A percentile compares a stretch with the other conserved stretches of the same genome.
phyloP scores from a whole-genome alignment of 1,140 invertebrate genomes.

The Odontomachus brunneus region DNA sequence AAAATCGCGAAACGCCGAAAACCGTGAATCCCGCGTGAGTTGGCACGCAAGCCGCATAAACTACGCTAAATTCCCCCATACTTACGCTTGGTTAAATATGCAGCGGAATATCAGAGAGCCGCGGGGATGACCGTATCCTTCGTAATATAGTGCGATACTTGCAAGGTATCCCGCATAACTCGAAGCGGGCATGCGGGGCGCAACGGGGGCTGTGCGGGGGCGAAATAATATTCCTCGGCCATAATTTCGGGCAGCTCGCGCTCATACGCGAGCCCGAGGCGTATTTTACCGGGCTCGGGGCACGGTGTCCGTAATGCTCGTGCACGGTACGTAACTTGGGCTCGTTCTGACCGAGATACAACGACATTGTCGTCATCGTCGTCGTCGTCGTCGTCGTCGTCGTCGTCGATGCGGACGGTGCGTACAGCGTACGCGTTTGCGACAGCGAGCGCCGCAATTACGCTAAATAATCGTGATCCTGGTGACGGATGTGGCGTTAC shows the following conservation, averaged over 20 bases:
- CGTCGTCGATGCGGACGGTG: not conserved
- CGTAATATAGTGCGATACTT: slow-evolving; percentile 69
- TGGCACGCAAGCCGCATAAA: slow-evolving; percentile 39
- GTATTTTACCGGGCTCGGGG: slow-evolving; percentile 66
- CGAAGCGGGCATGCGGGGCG: slow-evolving; percentile 50
- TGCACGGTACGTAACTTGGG: slow-evolving; percentile 57
- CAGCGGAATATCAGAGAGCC: slow-evolving; percentile 66
- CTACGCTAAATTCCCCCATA: slow-evolving; percentile 65
- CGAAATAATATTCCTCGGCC: slow-evolving; percentile 72
- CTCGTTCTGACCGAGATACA: slow-evolving; percentile 51
- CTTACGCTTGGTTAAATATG: slow-evolving; percentile 73
- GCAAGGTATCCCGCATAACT: slow-evolving; percentile 69
- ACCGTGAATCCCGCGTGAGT: slow-evolving; percentile 23
- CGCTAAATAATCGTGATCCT: not conserved
- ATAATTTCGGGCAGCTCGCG: slow-evolving; percentile 68
- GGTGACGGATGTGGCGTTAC: not conserved
- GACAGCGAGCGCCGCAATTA: not conserved
- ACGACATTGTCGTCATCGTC: too few species aligned
- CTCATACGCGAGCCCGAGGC: slow-evolving; percentile 38
- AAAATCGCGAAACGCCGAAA: slow-evolving; percentile 16
- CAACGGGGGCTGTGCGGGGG: slow-evolving; percentile 23
- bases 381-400: too few species aligned
- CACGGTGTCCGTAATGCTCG: slow-evolving; percentile 67
- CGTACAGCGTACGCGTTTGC: not conserved
- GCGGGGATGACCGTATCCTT: slow-evolving; percentile 69